Percentiles rank a stretch among this genome's conserved stretches.
Evolutionary conservation across 2,113 vertebrate species (phyloP).

Genomic region (Lonchura striata): DNA sequence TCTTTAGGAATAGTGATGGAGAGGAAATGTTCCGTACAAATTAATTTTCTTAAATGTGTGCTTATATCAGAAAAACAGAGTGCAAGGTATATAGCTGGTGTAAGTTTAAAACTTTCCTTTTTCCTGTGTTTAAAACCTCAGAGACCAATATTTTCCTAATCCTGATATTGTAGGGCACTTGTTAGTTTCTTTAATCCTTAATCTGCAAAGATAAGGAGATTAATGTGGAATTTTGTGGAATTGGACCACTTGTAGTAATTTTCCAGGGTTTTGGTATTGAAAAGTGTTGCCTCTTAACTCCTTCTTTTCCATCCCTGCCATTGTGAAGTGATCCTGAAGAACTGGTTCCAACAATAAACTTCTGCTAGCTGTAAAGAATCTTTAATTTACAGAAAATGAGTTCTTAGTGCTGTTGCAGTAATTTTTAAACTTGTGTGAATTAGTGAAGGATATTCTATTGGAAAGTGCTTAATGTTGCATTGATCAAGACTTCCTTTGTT

Average conservation of each 20-base stretch:
- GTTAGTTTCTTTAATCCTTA: not conserved
- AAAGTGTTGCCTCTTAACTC: not conserved
- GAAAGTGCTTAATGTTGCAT: not conserved
- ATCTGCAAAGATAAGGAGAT: not conserved
- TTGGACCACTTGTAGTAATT: not conserved
- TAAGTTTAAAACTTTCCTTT: not conserved
- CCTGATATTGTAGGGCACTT: not conserved
- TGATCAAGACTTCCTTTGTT: not conserved
- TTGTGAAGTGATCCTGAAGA: not conserved
- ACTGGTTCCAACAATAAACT: not conserved
- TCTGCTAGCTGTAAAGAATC: not conserved
- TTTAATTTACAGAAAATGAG: not conserved
- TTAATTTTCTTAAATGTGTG: not conserved
- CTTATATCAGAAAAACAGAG: not conserved
- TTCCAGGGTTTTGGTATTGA: not conserved
- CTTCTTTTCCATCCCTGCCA: not conserved
- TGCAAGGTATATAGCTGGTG: not conserved
- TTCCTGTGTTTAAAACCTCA: not conserved
- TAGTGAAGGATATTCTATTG: not conserved
- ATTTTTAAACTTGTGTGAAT: not conserved
- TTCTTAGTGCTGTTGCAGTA: not conserved
- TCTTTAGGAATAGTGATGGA: not conserved
- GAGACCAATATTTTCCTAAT: not conserved
- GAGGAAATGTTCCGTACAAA: not conserved
- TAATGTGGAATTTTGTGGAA: not conserved